phyloP scores from a whole-genome alignment of 2,113 vertebrate genomes.

The Muscicapa adusta region DNA sequence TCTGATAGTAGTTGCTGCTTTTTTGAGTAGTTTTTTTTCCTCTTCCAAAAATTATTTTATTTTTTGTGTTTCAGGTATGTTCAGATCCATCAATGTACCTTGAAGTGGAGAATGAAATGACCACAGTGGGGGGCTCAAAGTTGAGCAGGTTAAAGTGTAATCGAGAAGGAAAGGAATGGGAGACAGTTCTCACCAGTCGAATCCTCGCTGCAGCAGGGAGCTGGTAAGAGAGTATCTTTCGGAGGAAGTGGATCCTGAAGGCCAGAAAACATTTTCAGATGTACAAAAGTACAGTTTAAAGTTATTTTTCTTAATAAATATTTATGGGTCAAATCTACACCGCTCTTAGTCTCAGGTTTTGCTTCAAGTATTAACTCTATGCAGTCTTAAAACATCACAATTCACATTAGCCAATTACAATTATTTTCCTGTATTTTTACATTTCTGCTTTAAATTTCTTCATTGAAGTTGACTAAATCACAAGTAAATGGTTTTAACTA shows the following conservation, averaged over 20 bases:
- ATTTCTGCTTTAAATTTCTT: neutral
- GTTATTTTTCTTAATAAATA: neutral
- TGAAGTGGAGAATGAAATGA: constrained; percentile 94
- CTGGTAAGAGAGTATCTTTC: constrained; percentile 71
- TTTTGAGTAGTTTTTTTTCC: neutral
- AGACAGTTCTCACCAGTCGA: constrained; percentile 85
- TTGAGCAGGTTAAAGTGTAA: constrained; percentile 91
- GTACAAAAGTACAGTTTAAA: neutral
- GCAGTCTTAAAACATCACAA: neutral
- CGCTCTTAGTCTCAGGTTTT: neutral
- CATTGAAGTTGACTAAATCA: neutral
- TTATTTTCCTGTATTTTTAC: neutral
- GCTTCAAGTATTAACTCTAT: neutral
- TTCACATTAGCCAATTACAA: neutral
- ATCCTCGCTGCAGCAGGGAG: constrained; percentile 89
- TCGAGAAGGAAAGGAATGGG: constrained; percentile 90
- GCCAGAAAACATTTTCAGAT: neutral
- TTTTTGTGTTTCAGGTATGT: constrained; percentile 76
- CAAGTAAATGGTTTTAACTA: neutral
- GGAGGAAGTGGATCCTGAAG: neutral
- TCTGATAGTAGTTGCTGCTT: neutral
- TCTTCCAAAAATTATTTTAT: neutral
- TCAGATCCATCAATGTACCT: constrained; percentile 89
- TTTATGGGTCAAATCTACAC: neutral
- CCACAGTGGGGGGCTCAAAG: constrained; percentile 80